A percentile compares a stretch with the other conserved stretches of the same genome.
Conservation (phyloP, 2,113 vertebrate genomes). For the Corydoras sp. region DNA sequence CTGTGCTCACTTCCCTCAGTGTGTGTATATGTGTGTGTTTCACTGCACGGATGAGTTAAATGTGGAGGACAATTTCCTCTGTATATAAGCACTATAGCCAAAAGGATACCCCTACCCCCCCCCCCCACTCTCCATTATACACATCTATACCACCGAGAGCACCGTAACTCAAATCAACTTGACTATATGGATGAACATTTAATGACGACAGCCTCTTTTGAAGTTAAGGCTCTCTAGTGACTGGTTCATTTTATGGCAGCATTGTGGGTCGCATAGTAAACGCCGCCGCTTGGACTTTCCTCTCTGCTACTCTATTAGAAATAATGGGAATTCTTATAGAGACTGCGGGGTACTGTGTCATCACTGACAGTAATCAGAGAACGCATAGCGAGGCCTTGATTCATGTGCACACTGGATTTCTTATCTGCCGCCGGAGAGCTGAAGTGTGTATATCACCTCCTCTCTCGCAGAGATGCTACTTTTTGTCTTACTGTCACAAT, state of each 20-base stretch:
- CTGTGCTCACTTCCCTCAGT: too few relatives aligned
- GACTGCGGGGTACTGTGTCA: constrained; percentile 50
- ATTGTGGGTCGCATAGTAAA: constrained; percentile 61
- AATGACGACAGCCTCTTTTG: constrained; percentile 9
- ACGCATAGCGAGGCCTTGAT: constrained; percentile 16
- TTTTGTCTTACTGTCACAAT: constrained; percentile 25
- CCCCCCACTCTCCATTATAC: too few relatives aligned
- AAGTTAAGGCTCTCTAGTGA: constrained; percentile 19
- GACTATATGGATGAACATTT: constrained; percentile 8
- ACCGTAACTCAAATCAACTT: constrained; percentile 1
- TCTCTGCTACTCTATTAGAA: constrained; percentile 32
- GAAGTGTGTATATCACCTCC: constrained; percentile 25
- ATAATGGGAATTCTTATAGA: constrained; percentile 17
- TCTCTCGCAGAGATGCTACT: not conserved
- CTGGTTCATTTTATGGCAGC: constrained; percentile 45
- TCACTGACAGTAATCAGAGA: constrained; percentile 46
- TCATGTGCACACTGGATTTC: constrained; percentile 23
- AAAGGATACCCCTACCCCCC: too few relatives aligned
- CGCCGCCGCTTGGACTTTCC: constrained; percentile 50
- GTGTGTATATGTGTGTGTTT: too few relatives aligned
- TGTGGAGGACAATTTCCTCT: too few relatives aligned
- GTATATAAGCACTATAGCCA: too few relatives aligned
- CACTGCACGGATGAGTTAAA: too few relatives aligned
- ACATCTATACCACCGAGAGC: not conserved
- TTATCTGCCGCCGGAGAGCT: constrained; percentile 13